These are phyloP conservation scores for Anneissia japonica DNA, from an alignment of 35 echinoderm and acorn worm genomes.

Conservation along the genomic window DNA sequence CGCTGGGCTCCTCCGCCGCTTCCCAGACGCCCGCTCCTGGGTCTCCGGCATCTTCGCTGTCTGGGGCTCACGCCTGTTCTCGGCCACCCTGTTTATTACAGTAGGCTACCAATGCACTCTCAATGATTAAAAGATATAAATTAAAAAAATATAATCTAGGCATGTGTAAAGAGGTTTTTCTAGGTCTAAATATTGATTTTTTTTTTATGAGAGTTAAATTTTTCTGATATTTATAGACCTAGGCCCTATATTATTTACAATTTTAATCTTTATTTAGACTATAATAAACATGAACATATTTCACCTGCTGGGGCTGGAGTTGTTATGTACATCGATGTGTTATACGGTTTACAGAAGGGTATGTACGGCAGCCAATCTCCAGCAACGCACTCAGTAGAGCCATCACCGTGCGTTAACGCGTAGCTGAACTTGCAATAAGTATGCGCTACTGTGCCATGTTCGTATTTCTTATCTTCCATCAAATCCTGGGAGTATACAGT, in stretches of 20 bases:
- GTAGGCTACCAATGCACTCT: no score
- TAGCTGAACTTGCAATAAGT: slow-evolving; percentile 23
- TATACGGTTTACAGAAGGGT: slow-evolving; percentile 36
- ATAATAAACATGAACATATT: neutral
- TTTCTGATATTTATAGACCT: no score
- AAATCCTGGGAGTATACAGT: slow-evolving; percentile 29
- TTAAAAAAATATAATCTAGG: no score
- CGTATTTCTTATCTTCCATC: slow-evolving; percentile 29
- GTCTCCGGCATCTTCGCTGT: no score
- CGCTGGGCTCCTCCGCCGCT: no score
- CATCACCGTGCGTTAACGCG: slow-evolving; percentile 25
- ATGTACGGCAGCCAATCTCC: slow-evolving; percentile 44
- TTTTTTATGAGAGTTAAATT: no score
- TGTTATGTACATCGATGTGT: slow-evolving; percentile 7
- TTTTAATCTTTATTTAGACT: neutral
- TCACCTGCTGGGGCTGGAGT: slow-evolving; percentile 4
- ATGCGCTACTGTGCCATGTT: slow-evolving; percentile 36
- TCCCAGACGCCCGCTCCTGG: no score
- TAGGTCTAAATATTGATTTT: no score
- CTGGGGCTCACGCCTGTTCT: no score
- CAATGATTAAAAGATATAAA: no score
- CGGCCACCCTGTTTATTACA: no score
- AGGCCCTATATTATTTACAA: neutral
- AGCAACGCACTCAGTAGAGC: slow-evolving; percentile 29
- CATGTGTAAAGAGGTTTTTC: no score